Evolutionary conservation across 2,113 vertebrate genomes (phyloP), one percentile per base, ranked within the genome.

Genomic region (Tragelaphus buxtoni): DNA sequence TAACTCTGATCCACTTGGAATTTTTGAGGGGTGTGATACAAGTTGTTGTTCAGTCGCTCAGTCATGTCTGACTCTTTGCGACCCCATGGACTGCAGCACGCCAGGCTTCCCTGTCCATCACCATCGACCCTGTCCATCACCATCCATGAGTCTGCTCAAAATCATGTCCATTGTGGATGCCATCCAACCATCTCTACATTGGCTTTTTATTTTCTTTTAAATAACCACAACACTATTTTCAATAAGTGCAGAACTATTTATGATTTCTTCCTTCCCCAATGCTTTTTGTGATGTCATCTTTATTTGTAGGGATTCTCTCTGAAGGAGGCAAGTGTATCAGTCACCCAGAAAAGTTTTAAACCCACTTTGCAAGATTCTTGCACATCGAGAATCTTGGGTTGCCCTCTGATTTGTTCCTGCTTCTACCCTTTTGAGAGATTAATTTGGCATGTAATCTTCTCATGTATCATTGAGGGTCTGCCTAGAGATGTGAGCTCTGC

Each of bases 201-300:
- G 45, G 8, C 30, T 81, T 95, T 95, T 83, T 85, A 58, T 89
- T 93, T 69, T 69, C 65, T 69, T 69, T 90, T 83, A 90, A 77
- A 81, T 79, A 76, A 82, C 39, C 22, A 49, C n/a, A 65, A 4
- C 20, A 65, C 53, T 92, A 6, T 88, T 93, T 85, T 74, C 84
- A 80, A 63, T 60, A 69, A 69, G 18, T 39, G n/a, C 28, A 63
- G 2, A 22, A 63, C 63, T 94, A 8, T 88, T 91, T 76, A 80
- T 87, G 72, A 69, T 58, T 79, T 79, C 76, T 79, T 79, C 85
- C 76, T 96, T 93, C 83, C 47, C 28, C 32, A 7, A 3, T 53
- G 22, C 20, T 79, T 93, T 95, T 76, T 35, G 28, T 82, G 47
- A 28, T 88, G 17, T 55, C 69, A 53, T 65, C 30, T 90, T 79